A percentile compares a stretch with the other conserved stretches of the same genome.
phyloP scores from a whole-genome alignment of 1,140 invertebrate species.

The Macrostomum lignano region DNA sequence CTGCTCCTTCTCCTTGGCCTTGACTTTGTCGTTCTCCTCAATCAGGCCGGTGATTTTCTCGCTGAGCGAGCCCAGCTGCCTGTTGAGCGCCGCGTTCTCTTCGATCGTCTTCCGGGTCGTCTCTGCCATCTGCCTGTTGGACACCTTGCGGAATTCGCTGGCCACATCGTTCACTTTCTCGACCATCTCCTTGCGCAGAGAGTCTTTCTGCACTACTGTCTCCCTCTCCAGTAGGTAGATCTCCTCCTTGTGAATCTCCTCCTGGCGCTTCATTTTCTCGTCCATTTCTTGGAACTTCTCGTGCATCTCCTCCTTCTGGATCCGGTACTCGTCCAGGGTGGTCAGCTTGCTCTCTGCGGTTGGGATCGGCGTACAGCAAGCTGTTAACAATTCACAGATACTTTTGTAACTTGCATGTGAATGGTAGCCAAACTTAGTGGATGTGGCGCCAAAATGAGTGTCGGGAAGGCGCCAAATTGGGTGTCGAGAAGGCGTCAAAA shows the following conservation, averaged over 20 bases:
- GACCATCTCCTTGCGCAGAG: conserved; percentile 57
- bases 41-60: conserved; percentile 26
- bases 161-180: conserved; percentile 44
- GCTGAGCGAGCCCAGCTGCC: conserved; percentile 25
- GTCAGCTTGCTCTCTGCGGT: conserved; percentile 45
- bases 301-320: conserved; percentile 48
- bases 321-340: conserved; percentile 53
- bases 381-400: too few species aligned
- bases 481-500: too few species aligned
- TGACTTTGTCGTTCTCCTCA: conserved; percentile 11
- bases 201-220: conserved; percentile 37
- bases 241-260: conserved; percentile 40
- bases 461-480: too few species aligned
- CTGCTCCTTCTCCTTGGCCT: neutral
- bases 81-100: conserved; percentile 26
- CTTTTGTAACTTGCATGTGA: too few species aligned
- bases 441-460: too few species aligned
- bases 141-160: conserved; percentile 49
- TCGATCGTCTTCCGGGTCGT: conserved; percentile 48
- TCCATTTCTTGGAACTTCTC: conserved; percentile 50
- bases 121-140: conserved; percentile 50
- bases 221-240: conserved; percentile 51
- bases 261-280: conserved; percentile 40
- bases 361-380: too few species aligned
- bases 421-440: too few species aligned